phyloP scores from a whole-genome alignment of 2,113 vertebrate genomes.

The Tetrao urogallus region DNA sequence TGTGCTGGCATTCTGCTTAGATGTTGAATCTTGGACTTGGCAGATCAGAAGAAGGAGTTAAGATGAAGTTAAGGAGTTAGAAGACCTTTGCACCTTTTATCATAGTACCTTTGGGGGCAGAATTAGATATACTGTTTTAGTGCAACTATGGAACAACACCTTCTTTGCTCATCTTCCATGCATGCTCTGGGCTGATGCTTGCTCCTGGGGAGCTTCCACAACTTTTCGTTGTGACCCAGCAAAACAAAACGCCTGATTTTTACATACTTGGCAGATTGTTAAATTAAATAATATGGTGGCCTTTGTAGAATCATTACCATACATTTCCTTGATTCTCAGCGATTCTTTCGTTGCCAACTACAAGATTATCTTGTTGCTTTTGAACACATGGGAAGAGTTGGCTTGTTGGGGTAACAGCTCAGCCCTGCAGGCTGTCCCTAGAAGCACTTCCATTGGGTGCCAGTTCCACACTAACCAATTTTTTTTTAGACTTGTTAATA shows the following conservation, averaged over 20 bases:
- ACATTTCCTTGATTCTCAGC: neutral
- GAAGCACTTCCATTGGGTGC: neutral
- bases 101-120: neutral
- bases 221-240: neutral
- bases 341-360: neutral
- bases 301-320: neutral
- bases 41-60: neutral
- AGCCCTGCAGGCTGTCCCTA: neutral
- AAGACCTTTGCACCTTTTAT: neutral
- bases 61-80: too few species aligned
- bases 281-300: neutral
- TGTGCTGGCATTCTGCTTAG: neutral
- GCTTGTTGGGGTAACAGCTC: neutral
- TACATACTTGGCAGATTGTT: neutral
- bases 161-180: fast-evolving
- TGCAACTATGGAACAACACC: too few species aligned
- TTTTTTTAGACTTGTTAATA: neutral
- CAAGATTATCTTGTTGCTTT: neutral
- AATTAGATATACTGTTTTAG: neutral
- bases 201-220: neutral
- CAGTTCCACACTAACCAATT: neutral
- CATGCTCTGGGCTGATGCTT: neutral
- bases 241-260: fast-evolving
- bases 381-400: fast-evolving
- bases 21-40: neutral